phyloP scores from a whole-genome alignment of 2,888 invertebrate species.

The Abscondita cerata region DNA sequence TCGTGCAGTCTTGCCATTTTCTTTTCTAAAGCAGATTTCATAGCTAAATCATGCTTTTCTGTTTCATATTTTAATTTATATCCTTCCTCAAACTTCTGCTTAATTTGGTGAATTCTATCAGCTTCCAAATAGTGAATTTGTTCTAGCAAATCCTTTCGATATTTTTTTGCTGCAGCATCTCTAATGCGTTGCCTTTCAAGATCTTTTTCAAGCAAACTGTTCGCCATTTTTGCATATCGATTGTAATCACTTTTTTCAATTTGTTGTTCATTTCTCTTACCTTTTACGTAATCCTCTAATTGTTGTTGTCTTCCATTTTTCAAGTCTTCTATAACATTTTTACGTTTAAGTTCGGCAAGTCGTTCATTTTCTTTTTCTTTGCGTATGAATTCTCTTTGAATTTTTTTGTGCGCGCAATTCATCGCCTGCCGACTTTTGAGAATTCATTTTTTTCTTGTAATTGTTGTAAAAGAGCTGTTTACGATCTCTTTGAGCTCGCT shows the following conservation, averaged over 20 bases:
- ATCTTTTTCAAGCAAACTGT: slow-evolving; percentile 54
- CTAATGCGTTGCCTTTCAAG: slow-evolving; percentile 56
- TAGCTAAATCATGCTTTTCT: no score
- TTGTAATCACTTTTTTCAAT: slow-evolving; percentile 62
- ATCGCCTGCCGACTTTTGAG: no score
- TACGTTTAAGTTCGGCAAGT: slow-evolving; percentile 65
- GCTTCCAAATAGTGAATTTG: slow-evolving; percentile 76
- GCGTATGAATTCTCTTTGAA: slow-evolving; percentile 69
- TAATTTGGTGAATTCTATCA: slow-evolving; percentile 66
- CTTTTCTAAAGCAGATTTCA: no score
- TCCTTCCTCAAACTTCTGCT: slow-evolving; percentile 71
- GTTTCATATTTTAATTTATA: no score
- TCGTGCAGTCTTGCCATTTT: no score
- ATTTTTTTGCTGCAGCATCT: slow-evolving; percentile 59
- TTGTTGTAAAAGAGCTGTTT: slow-evolving; percentile 61
- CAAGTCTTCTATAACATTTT: slow-evolving; percentile 61
- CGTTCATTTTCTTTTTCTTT: slow-evolving; percentile 73
- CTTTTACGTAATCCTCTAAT: slow-evolving; percentile 63
- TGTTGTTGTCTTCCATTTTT: slow-evolving; percentile 59
- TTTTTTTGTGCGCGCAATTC: slow-evolving; percentile 61
- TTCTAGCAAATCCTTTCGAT: slow-evolving; percentile 70
- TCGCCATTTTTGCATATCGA: slow-evolving; percentile 61
- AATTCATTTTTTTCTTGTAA: slow-evolving; percentile 63
- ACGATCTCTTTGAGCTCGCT: slow-evolving; percentile 67
- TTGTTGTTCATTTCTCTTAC: slow-evolving; percentile 71